Evolutionary conservation across 2,888 invertebrate species (phyloP).

Genomic region (Diaphora mendica): DNA sequence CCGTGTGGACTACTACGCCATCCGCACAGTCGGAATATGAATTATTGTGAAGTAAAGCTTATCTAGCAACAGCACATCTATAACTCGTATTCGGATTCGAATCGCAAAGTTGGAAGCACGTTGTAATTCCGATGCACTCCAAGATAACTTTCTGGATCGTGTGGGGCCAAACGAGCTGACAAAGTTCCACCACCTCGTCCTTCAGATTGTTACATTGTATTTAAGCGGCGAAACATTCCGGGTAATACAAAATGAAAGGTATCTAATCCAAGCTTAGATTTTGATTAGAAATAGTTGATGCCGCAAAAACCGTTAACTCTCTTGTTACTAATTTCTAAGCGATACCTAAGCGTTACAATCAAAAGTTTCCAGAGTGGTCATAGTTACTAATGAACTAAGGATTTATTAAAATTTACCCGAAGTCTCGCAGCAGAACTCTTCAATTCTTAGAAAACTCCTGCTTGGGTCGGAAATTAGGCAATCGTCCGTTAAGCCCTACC

Average conservation of each 20-base stretch:
- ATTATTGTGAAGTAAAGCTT: slow-evolving; percentile 30
- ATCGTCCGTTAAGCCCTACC: neutral
- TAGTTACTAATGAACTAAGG: neutral
- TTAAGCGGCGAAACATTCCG: slow-evolving; percentile 59
- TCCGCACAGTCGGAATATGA: too few relatives aligned
- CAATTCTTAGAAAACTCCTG: neutral
- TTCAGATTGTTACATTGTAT: slow-evolving; percentile 62
- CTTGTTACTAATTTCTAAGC: slow-evolving; percentile 47
- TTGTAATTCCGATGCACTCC: slow-evolving; percentile 82
- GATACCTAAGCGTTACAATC: slow-evolving; percentile 11
- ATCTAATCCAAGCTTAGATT: slow-evolving; percentile 50
- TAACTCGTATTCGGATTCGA: slow-evolving; percentile 67
- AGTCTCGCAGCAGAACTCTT: neutral
- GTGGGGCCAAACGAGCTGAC: slow-evolving; percentile 77
- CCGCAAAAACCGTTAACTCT: slow-evolving; percentile 44
- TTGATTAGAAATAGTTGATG: slow-evolving; percentile 28
- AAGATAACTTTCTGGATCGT: slow-evolving; percentile 79
- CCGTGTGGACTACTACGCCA: too few relatives aligned
- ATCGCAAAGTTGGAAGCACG: slow-evolving; percentile 76
- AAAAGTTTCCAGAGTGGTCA: neutral
- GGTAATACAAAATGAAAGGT: slow-evolving; percentile 60
- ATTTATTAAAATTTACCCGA: neutral
- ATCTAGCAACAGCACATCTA: slow-evolving; percentile 60
- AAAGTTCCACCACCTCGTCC: slow-evolving; percentile 66
- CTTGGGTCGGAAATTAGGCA: neutral